Percentiles rank a stretch among this genome's conserved stretches.
Conservation (phyloP, 2,888 invertebrate genomes). For the Actias luna region DNA sequence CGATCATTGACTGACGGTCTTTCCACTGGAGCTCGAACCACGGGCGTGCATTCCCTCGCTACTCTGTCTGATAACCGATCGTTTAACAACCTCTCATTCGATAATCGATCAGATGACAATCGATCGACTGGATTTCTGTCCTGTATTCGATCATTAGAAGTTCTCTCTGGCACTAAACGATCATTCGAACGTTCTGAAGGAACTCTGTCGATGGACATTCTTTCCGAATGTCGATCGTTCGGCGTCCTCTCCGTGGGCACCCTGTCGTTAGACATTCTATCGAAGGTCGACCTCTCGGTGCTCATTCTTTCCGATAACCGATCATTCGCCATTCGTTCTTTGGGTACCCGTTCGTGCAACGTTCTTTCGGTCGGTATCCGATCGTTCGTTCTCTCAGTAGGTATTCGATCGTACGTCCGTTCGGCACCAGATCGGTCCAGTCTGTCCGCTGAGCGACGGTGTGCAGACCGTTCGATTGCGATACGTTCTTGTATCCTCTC, state of each 20-base stretch:
- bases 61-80: constrained; percentile 37
- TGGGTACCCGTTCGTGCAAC: constrained; percentile 39
- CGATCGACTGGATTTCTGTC: constrained; percentile 31
- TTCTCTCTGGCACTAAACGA: constrained; percentile 23
- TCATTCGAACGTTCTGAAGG: constrained; percentile 29
- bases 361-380: constrained; percentile 33
- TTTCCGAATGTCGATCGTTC: constrained; percentile 32
- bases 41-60: constrained; percentile 37
- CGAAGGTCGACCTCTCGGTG: constrained; percentile 24
- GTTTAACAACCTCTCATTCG: constrained; percentile 29
- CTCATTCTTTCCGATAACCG: constrained; percentile 36
- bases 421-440: constrained; percentile 39
- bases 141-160: constrained; percentile 26
- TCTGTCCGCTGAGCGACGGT: constrained; percentile 48
- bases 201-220: constrained; percentile 35
- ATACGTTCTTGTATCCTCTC: constrained; percentile 48
- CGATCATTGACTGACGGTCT: constrained; percentile 37
- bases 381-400: constrained; percentile 28
- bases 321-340: constrained; percentile 27
- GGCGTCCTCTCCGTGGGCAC: constrained; percentile 20
- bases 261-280: constrained; percentile 23
- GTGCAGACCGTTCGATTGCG: constrained; percentile 44
- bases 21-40: constrained; percentile 35
- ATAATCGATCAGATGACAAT: constrained; percentile 24
- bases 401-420: constrained; percentile 40